Evolutionary conservation across 1,140 invertebrate genomes (phyloP), one percentile per base, ranked within the genome.

Genomic region (Globodera rostochiensis): DNA sequence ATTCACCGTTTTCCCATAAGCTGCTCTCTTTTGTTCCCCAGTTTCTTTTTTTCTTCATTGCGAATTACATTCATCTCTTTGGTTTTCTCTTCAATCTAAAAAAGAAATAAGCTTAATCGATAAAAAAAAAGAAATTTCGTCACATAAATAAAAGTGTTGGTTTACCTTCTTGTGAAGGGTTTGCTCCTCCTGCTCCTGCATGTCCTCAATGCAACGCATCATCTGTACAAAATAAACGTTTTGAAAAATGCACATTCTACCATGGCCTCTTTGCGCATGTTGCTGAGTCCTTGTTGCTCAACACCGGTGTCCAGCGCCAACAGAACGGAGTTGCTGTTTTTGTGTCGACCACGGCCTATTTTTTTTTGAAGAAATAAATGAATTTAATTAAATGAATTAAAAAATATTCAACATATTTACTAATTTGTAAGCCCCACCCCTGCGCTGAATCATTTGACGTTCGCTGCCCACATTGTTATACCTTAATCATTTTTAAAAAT

Each of bases 391-490:
- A 25, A 25, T 25, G 1, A 25, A 25, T 1, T n/a, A n/a, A n/a
- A n/a, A n/a, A n/a, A n/a, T n/a, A n/a, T n/a, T n/a, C n/a, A n/a
- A n/a, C n/a, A n/a, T n/a, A n/a, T n/a, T n/a, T n/a, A n/a, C n/a
- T n/a, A 25, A 1, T 25, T 25, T 25, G 0, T 25, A 25, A 25
- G 11, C 9, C 9, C 57, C 4, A 60, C 57, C 91, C 86, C 89
- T 86, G 25, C 88, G 75, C 79, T 91, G 90, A n/a, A 91, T 89
- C 85, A 89, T 86, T 36, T 90, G 87, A 13, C 90, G 90, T 77
- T 90, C 89, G 82, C 90, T 90, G 64, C 90, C 90, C 21, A 90
- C 89, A 80, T 88, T 85, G 70, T 90, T 87, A 80, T 91, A 91
- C 57, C 57, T 60, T 11, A 60, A 19, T 25, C 25, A 25, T 25